Conservation (phyloP, 2,113 vertebrate species). For the Blennius ocellaris region DNA sequence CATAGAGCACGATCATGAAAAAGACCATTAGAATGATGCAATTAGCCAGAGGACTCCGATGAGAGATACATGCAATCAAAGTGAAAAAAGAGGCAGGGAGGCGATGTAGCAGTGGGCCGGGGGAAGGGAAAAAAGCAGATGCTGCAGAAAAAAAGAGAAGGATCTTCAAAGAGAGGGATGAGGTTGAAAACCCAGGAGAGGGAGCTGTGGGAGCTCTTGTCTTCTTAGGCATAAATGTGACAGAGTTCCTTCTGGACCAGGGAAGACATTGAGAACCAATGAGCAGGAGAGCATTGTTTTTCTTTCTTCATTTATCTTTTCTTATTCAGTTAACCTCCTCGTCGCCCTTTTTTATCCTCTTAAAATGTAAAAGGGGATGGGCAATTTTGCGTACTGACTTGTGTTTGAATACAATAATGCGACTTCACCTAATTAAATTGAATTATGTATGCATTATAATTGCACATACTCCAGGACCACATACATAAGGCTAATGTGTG, state of each 20-base stretch:
- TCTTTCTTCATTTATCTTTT: constrained; percentile 40
- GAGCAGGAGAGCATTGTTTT: constrained; percentile 60
- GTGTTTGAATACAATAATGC: background rate
- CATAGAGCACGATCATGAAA: constrained; percentile 72
- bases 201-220: constrained; percentile 76
- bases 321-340: constrained; percentile 8
- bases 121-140: constrained; percentile 74
- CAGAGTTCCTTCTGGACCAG: constrained; percentile 73
- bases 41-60: constrained; percentile 79
- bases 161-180: constrained; percentile 78
- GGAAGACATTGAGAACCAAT: constrained; percentile 62
- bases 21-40: constrained; percentile 80
- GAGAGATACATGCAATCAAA: constrained; percentile 81
- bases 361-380: constrained; percentile 27
- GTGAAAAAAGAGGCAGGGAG: constrained; percentile 72
- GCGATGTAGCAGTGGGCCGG: constrained; percentile 59
- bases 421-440: background rate
- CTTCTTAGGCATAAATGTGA: constrained; percentile 77
- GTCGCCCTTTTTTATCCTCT: constrained; percentile 33
- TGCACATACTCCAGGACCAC: background rate
- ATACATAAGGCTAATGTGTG: background rate
- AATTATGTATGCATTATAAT: background rate
- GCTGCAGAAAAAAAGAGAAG: constrained; percentile 71
- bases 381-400: background rate
- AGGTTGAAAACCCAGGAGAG: constrained; percentile 78